These are phyloP conservation scores for Geopemphigus sp. DNA, from an alignment of 1,140 invertebrate species.

Conservation along the genomic window DNA sequence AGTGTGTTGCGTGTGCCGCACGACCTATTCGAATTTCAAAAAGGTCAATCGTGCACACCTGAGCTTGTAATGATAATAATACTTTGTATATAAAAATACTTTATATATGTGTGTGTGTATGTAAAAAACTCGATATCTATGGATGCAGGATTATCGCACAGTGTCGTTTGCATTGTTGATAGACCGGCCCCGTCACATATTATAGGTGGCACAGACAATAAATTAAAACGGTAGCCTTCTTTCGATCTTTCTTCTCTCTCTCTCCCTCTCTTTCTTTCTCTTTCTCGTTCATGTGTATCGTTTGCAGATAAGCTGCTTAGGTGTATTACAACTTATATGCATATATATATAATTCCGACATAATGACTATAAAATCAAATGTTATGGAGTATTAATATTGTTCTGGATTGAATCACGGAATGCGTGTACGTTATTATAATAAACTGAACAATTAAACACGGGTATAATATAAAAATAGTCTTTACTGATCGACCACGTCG, in stretches of 20 bases:
- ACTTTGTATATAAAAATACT: neutral
- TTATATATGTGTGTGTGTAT: neutral
- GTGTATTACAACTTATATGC: constrained; percentile 1
- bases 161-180: constrained; percentile 29
- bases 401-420: neutral
- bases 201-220: constrained; percentile 39
- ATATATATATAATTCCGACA: neutral
- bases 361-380: constrained; percentile 8
- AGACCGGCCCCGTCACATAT: neutral
- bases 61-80: neutral
- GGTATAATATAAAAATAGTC: neutral
- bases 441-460: neutral
- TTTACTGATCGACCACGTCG: too few relatives aligned
- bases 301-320: constrained; percentile 28
- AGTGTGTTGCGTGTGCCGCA: neutral
- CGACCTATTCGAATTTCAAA: constrained; percentile 16
- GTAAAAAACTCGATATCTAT: constrained; percentile 5
- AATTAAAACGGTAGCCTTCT: constrained; percentile 43
- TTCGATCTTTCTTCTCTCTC: neutral
- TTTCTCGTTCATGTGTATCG: neutral
- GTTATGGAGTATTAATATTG: constrained; percentile 13
- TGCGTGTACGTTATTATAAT: neutral
- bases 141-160: constrained; percentile 22
- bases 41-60: constrained; percentile 29
- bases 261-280: neutral